Percentiles rank a stretch among this genome's conserved stretches.
These are phyloP conservation scores for Nomada goodeniana DNA, from an alignment of 2,888 invertebrate species.

Conservation along the genomic window DNA sequence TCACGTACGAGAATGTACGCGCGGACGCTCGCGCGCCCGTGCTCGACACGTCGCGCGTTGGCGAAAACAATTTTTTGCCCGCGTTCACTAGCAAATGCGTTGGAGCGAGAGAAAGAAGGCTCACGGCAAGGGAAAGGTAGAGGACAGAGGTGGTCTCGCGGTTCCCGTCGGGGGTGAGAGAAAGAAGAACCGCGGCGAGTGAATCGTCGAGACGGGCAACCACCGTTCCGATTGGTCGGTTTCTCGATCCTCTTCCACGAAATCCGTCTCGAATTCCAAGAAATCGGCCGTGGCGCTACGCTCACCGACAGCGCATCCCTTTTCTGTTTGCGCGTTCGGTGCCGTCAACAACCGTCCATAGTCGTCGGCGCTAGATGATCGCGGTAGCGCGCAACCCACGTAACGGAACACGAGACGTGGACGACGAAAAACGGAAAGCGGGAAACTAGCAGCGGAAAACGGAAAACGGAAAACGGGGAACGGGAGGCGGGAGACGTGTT, in stretches of 20 bases:
- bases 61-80: slow-evolving; percentile 71
- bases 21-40: slow-evolving; percentile 20
- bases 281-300: slow-evolving; percentile 56
- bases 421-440: background rate
- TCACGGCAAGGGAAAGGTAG: slow-evolving; percentile 16
- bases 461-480: background rate
- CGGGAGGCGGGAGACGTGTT: background rate
- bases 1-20: slow-evolving; percentile 45
- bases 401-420: background rate
- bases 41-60: slow-evolving; percentile 43
- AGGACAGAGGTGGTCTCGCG: slow-evolving; percentile 45
- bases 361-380: slow-evolving; percentile 43
- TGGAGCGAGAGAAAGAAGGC: slow-evolving; percentile 3
- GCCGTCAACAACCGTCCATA: slow-evolving; percentile 30
- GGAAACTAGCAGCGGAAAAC: background rate
- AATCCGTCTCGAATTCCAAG: slow-evolving; percentile 63
- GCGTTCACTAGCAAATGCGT: slow-evolving; percentile 46
- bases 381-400: slow-evolving; percentile 21
- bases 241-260: slow-evolving; percentile 58
- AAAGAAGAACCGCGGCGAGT: slow-evolving; percentile 56
- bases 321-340: slow-evolving; percentile 47
- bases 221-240: slow-evolving; percentile 55
- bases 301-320: slow-evolving; percentile 47
- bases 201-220: slow-evolving; percentile 38
- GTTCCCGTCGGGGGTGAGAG: slow-evolving; percentile 24